phyloP scores from a whole-genome alignment of 2,888 invertebrate genomes.

The Rhaphigaster nebulosa region DNA sequence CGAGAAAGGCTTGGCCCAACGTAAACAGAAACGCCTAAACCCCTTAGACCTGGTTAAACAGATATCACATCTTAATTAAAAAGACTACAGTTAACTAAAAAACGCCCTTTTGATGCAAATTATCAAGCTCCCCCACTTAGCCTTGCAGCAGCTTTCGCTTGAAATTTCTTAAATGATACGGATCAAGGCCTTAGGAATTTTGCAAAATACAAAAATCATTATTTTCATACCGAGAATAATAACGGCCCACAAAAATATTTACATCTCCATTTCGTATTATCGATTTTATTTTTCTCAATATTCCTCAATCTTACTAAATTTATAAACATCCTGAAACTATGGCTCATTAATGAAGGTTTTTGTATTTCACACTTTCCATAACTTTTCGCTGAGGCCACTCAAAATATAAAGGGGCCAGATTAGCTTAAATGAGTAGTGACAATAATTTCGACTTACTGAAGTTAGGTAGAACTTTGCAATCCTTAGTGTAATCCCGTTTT shows the following conservation, averaged over 20 bases:
- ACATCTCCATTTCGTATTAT: too few relatives aligned
- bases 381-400: background rate
- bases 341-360: background rate
- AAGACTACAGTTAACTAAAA: background rate
- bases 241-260: background rate
- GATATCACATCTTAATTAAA: constrained; percentile 9
- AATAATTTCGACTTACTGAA: constrained; percentile 26
- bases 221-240: background rate
- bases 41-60: constrained; percentile 7
- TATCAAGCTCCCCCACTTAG: background rate
- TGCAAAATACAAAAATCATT: background rate
- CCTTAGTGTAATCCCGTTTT: background rate
- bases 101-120: background rate
- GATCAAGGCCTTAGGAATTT: background rate
- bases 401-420: constrained; percentile 3
- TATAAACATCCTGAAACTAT: background rate
- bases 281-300: background rate
- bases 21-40: background rate
- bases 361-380: background rate
- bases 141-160: background rate
- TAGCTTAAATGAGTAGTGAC: constrained; percentile 22
- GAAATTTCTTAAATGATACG: background rate
- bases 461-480: background rate
- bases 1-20: background rate
- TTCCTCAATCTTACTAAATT: background rate